phyloP scores from a whole-genome alignment of 2,797 vertebrate genomes.

The Microctenopoma lineatum region DNA sequence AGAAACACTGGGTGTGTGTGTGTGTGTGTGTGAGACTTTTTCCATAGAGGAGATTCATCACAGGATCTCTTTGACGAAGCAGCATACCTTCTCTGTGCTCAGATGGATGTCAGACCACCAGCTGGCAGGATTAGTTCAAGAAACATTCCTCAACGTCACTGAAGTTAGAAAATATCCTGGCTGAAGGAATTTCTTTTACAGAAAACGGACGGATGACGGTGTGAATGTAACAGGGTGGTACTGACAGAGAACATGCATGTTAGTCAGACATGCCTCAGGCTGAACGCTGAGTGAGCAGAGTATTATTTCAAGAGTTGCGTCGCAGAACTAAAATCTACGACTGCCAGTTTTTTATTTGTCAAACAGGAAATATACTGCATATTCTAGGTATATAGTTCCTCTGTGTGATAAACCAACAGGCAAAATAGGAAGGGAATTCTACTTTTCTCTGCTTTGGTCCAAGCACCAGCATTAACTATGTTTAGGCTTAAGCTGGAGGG shows the following conservation, averaged over 20 bases:
- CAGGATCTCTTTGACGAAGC: slow-evolving; percentile 49
- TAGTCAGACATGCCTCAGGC: slow-evolving; percentile 16
- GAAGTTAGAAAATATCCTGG: slow-evolving; percentile 23
- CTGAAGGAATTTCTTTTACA: slow-evolving; percentile 63
- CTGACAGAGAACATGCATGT: slow-evolving; percentile 15
- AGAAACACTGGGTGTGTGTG: slow-evolving; percentile 31
- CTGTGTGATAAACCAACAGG: no score
- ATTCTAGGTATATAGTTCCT: no score
- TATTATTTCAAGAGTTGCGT: background rate
- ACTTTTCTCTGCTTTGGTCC: background rate
- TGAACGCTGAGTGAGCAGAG: background rate
- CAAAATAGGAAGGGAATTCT: background rate
- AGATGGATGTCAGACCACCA: slow-evolving; percentile 41
- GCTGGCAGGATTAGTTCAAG: slow-evolving; percentile 6
- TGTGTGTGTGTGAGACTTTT: slow-evolving; percentile 34
- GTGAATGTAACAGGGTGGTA: slow-evolving; percentile 4
- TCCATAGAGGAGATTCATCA: slow-evolving; percentile 49
- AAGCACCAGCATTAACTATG: background rate
- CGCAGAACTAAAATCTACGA: background rate
- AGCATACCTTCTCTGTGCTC: slow-evolving; percentile 39
- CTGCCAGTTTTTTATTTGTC: no score
- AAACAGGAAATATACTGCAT: background rate
- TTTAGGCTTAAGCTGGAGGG: background rate
- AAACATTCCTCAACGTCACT: slow-evolving; percentile 45
- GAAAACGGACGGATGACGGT: background rate